These are phyloP conservation scores for Lasioglossum marginatum DNA, from an alignment of 2,888 invertebrate species.

Conservation along the genomic window DNA sequence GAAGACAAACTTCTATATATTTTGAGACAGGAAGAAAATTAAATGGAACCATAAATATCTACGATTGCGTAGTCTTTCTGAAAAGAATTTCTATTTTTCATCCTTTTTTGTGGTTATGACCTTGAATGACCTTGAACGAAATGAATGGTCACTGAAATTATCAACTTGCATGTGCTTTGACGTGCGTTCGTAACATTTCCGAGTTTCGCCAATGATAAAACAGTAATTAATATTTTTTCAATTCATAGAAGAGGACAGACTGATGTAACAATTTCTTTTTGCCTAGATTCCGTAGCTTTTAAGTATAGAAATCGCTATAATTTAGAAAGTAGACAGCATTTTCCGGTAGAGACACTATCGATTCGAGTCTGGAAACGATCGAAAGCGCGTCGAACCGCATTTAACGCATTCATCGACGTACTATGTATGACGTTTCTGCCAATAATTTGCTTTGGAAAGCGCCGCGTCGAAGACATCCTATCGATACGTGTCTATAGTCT, in stretches of 20 bases:
- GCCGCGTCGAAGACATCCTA: conserved; percentile 17
- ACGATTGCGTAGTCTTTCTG: neutral
- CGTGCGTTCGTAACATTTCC: neutral
- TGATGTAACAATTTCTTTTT: neutral
- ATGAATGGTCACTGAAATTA: neutral
- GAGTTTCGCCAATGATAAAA: neutral
- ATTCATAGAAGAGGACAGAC: neutral
- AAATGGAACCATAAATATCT: neutral
- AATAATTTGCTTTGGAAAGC: conserved; percentile 32
- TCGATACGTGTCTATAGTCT: conserved; percentile 35
- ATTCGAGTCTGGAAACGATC: neutral
- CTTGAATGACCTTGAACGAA: neutral
- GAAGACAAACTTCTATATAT: too few species aligned
- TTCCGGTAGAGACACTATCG: neutral
- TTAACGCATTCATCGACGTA: conserved; percentile 21
- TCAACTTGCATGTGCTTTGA: neutral
- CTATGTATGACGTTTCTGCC: conserved; percentile 49
- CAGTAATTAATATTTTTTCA: neutral
- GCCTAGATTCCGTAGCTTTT: neutral
- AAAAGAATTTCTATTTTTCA: neutral
- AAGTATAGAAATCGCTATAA: neutral
- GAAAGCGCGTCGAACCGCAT: neutral
- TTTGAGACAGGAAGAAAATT: too few species aligned
- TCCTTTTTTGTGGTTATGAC: neutral
- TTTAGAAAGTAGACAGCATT: neutral